These are phyloP conservation scores for Petrocephalus sullivani DNA, from an alignment of 2,797 vertebrate genomes.

Conservation along the genomic window DNA sequence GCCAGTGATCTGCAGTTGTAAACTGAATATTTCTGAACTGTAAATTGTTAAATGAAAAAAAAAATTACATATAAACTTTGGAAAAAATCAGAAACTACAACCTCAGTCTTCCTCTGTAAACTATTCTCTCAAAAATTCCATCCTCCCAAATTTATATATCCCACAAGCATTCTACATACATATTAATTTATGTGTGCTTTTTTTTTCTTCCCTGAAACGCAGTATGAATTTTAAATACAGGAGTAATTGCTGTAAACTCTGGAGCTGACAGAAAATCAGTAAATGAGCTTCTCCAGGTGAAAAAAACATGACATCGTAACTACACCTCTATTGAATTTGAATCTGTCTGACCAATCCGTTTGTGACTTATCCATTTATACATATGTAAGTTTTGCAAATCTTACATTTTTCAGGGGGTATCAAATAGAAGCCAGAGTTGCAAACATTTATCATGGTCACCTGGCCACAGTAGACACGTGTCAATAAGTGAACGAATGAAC, in stretches of 20 bases:
- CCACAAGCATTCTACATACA: conserved; percentile 55
- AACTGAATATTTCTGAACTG: conserved; percentile 42
- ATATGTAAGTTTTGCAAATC: not conserved
- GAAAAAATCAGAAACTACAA: conserved; percentile 47
- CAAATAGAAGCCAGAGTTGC: not conserved
- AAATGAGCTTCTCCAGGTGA: conserved; percentile 55
- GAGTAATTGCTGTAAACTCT: conserved; percentile 61
- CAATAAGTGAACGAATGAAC: not conserved
- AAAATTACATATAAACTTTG: conserved; percentile 27
- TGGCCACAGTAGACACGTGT: not conserved
- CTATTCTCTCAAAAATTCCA: conserved; percentile 41
- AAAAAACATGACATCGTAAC: conserved; percentile 33
- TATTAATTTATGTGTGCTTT: conserved; percentile 52
- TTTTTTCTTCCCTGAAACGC: conserved; percentile 42
- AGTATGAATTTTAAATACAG: conserved; percentile 65
- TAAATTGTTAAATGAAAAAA: conserved; percentile 41
- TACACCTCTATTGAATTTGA: not conserved
- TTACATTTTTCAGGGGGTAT: not conserved
- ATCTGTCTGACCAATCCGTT: not conserved
- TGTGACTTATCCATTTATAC: not conserved
- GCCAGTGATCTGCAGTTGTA: conserved; percentile 52
- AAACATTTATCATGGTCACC: not conserved
- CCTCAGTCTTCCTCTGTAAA: conserved; percentile 61
- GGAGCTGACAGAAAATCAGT: conserved; percentile 66
- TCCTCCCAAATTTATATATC: conserved; percentile 54